These are phyloP conservation scores for Pocota personata DNA, from an alignment of 2,888 invertebrate species.

Conservation along the genomic window DNA sequence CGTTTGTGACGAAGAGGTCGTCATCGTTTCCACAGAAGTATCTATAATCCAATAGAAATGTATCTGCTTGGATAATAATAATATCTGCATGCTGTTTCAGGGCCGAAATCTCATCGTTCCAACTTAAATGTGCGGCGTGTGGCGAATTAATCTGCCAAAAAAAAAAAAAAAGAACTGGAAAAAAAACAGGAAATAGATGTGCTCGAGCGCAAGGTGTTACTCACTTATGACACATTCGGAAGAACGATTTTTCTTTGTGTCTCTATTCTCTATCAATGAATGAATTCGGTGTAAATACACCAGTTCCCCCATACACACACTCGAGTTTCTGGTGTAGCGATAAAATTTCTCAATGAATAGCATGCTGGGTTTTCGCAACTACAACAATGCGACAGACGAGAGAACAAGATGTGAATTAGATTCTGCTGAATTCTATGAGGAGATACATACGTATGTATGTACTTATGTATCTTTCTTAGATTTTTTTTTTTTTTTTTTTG, in stretches of 20 bases:
- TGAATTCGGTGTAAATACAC: conserved; percentile 56
- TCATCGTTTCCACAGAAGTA: neutral
- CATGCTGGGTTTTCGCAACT: conserved; percentile 39
- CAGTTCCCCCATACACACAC: conserved; percentile 4
- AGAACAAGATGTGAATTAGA: conserved; percentile 48
- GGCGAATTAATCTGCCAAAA: conserved; percentile 24
- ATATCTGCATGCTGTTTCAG: conserved; percentile 4
- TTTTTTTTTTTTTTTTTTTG: neutral
- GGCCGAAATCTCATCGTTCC: neutral
- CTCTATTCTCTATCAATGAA: conserved; percentile 65
- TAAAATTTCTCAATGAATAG: conserved; percentile 57
- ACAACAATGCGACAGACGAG: conserved; percentile 29
- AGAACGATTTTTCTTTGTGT: conserved; percentile 48
- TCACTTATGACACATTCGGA: conserved; percentile 60
- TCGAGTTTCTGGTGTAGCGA: conserved; percentile 22
- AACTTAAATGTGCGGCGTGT: conserved; percentile 4
- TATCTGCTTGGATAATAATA: neutral
- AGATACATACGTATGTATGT: no score
- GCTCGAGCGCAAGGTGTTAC: conserved; percentile 55
- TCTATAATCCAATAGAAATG: neutral
- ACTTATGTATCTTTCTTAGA: neutral
- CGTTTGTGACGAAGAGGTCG: conserved; percentile 8
- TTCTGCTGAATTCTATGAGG: conserved; percentile 8
- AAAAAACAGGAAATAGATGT: conserved; percentile 44
- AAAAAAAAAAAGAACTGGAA: neutral